Conservation (phyloP, 2,888 invertebrate genomes). For the Syrphus vitripennis region DNA sequence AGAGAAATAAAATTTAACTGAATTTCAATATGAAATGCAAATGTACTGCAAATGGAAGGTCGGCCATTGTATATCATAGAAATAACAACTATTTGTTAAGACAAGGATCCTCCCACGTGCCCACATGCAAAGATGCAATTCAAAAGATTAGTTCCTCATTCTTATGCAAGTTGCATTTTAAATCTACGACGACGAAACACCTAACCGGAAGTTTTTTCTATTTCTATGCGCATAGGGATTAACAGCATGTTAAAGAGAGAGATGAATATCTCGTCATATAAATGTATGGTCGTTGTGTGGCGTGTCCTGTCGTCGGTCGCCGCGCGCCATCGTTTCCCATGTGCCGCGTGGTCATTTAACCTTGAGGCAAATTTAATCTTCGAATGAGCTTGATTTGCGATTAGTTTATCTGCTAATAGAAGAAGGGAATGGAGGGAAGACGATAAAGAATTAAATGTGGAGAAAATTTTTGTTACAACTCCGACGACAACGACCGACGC, state of each 20-base stretch:
- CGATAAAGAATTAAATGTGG: slow-evolving; percentile 6
- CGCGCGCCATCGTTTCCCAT: no score
- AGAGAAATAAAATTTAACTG: neutral
- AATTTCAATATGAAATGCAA: slow-evolving; percentile 30
- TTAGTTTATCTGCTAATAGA: slow-evolving; percentile 50
- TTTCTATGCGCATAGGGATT: neutral
- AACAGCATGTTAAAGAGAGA: slow-evolving; percentile 2
- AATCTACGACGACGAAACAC: neutral
- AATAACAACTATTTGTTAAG: slow-evolving; percentile 47
- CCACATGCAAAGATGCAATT: slow-evolving; percentile 39
- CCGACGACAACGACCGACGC: no score
- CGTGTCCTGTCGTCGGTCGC: no score
- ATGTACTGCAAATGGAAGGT: slow-evolving; percentile 2
- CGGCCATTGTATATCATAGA: slow-evolving; percentile 12
- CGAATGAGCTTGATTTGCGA: slow-evolving; percentile 44
- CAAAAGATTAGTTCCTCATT: slow-evolving; percentile 47
- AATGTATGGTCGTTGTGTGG: neutral
- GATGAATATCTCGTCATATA: neutral
- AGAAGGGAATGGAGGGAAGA: neutral
- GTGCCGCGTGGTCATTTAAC: slow-evolving; percentile 28
- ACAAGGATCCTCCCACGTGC: slow-evolving; percentile 55
- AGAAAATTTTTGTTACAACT: slow-evolving; percentile 16
- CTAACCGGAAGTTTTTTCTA: slow-evolving; percentile 47
- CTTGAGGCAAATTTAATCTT: slow-evolving; percentile 44
- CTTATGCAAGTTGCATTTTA: slow-evolving; percentile 24